These are phyloP conservation scores for Knipowitschia caucasica DNA, from an alignment of 2,797 vertebrate genomes.

Conservation along the genomic window DNA sequence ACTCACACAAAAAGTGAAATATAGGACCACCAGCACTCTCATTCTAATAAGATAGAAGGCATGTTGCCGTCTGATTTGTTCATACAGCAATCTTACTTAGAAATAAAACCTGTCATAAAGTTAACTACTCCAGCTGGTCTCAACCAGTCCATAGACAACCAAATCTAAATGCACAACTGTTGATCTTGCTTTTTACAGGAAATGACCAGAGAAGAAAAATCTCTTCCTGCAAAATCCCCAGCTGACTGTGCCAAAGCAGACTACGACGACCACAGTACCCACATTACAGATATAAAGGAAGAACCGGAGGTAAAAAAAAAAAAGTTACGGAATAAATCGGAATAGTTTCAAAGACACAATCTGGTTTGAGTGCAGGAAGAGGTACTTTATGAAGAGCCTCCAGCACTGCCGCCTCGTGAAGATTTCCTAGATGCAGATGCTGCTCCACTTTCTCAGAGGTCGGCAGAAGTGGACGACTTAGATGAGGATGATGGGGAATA, in stretches of 20 bases:
- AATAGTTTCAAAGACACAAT: not conserved
- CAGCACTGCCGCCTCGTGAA: constrained; percentile 75
- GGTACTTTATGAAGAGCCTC: constrained; percentile 71
- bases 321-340: not conserved
- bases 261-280: constrained; percentile 25
- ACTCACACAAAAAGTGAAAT: too few relatives aligned
- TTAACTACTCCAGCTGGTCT: too few relatives aligned
- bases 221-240: constrained; percentile 41
- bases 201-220: constrained; percentile 48
- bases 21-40: too few relatives aligned
- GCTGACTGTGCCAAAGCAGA: constrained; percentile 2
- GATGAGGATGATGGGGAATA: constrained; percentile 46
- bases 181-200: constrained; percentile 32
- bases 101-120: too few relatives aligned
- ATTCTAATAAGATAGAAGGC: too few relatives aligned
- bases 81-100: too few relatives aligned
- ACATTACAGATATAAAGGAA: constrained; percentile 38
- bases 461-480: constrained; percentile 7
- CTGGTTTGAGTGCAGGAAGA: constrained; percentile 45
- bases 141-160: not conserved
- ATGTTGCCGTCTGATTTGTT: too few relatives aligned
- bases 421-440: constrained; percentile 32
- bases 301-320: constrained; percentile 27
- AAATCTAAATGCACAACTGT: not conserved
- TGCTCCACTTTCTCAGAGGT: constrained; percentile 25